phyloP scores from a whole-genome alignment of 2,113 vertebrate genomes.

The Synchiropus splendidus region DNA sequence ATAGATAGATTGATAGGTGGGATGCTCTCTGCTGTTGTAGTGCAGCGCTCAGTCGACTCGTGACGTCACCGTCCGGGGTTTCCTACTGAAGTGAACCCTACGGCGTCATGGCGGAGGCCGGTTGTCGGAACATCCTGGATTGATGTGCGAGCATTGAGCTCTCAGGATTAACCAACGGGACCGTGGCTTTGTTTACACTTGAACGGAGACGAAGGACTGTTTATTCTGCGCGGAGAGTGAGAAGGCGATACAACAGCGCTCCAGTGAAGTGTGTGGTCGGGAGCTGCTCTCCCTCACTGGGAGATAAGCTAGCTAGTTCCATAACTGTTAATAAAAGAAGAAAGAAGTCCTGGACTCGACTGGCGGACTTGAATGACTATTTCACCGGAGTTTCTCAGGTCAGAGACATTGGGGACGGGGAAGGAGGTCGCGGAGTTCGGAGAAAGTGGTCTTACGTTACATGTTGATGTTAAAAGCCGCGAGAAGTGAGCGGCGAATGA shows the following conservation, averaged over 20 bases:
- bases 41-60: slow-evolving; percentile 11
- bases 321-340: slow-evolving; percentile 46
- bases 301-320: slow-evolving; percentile 50
- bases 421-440: not conserved
- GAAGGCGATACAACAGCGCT: slow-evolving; percentile 13
- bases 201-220: slow-evolving; percentile 13
- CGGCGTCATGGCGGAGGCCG: slow-evolving; percentile 74
- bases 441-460: slow-evolving; percentile 28
- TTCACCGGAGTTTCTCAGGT: slow-evolving; percentile 32
- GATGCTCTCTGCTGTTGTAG: slow-evolving; percentile 18
- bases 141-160: slow-evolving; percentile 56
- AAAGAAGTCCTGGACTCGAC: slow-evolving; percentile 37
- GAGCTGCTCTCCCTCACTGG: slow-evolving; percentile 53
- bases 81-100: slow-evolving; percentile 65
- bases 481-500: slow-evolving; percentile 59
- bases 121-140: slow-evolving; percentile 57
- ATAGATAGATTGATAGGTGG: slow-evolving; percentile 1
- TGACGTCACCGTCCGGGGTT: slow-evolving; percentile 74
- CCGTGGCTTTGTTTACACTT: slow-evolving; percentile 11
- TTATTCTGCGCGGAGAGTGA: slow-evolving; percentile 1
- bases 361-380: slow-evolving; percentile 24
- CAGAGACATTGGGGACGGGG: not conserved
- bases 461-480: slow-evolving; percentile 57
- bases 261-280: slow-evolving; percentile 20
- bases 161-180: slow-evolving; percentile 24